A percentile compares a stretch with the other conserved stretches of the same genome.
Conservation (phyloP, 2,888 invertebrate genomes). For the Magallana nippona region DNA sequence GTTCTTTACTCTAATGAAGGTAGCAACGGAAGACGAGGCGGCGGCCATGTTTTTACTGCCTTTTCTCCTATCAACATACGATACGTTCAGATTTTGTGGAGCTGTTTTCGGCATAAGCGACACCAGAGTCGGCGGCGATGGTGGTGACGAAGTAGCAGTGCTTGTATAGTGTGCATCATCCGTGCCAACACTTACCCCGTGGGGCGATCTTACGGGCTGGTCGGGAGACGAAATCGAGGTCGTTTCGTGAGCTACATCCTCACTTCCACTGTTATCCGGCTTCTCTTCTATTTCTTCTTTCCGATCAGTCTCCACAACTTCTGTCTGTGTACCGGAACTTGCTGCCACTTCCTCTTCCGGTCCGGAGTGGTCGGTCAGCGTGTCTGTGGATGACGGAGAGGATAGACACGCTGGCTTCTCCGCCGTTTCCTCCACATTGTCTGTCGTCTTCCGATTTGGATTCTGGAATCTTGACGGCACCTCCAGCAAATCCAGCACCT, state of each 20-base stretch:
- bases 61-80: conserved; percentile 39
- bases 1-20: conserved; percentile 59
- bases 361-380: conserved; percentile 35
- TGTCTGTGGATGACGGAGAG: conserved; percentile 33
- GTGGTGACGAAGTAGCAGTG: neutral
- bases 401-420: conserved; percentile 21
- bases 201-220: neutral
- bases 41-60: neutral
- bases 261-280: neutral
- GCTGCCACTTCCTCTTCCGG: neutral
- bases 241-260: neutral
- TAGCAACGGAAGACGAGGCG: conserved; percentile 60
- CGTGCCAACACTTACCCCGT: neutral
- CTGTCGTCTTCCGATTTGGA: conserved; percentile 34
- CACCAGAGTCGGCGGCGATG: conserved; percentile 25
- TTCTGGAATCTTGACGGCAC: conserved; percentile 50
- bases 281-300: neutral
- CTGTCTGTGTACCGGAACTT: neutral
- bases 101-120: conserved; percentile 44
- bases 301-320: neutral
- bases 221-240: neutral
- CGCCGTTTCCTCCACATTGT: neutral
- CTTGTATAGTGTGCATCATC: neutral
- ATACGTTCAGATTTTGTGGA: conserved; percentile 36
- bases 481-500: conserved; percentile 44